Conservation (phyloP, 2,113 vertebrate species). For the Petrocephalus microphthalmus region DNA sequence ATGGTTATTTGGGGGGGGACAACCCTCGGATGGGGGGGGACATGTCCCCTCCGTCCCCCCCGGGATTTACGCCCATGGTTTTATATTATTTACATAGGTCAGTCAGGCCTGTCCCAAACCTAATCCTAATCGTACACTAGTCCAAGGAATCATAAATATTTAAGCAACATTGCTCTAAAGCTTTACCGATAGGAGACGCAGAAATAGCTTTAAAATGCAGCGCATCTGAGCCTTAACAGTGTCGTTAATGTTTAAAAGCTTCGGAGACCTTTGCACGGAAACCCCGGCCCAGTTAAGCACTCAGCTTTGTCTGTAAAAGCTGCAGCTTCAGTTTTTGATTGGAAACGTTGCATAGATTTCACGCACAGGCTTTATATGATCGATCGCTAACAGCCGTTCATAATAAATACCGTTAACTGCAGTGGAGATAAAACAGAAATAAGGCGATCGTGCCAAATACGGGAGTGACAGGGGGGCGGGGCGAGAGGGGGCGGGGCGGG, state of each 20-base stretch:
- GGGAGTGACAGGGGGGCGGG: neutral
- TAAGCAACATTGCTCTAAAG: neutral
- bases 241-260: constrained; percentile 30
- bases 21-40: too few relatives aligned
- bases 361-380: neutral
- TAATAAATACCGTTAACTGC: neutral
- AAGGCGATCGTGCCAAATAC: neutral
- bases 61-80: too few relatives aligned
- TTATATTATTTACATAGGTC: too few relatives aligned
- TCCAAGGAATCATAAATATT: neutral
- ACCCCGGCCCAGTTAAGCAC: neutral
- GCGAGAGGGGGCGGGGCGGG: neutral
- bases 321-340: neutral
- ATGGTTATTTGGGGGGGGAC: too few relatives aligned
- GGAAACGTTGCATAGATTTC: neutral
- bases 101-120: neutral
- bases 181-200: neutral
- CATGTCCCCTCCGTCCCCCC: too few relatives aligned
- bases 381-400: neutral
- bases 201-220: neutral
- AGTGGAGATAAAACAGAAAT: neutral
- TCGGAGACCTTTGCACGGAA: constrained; percentile 22
- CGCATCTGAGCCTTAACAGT: neutral
- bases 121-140: neutral
- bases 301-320: neutral